phyloP scores from a whole-genome alignment of 2,888 invertebrate genomes.

The Dryobotodes eremita region DNA sequence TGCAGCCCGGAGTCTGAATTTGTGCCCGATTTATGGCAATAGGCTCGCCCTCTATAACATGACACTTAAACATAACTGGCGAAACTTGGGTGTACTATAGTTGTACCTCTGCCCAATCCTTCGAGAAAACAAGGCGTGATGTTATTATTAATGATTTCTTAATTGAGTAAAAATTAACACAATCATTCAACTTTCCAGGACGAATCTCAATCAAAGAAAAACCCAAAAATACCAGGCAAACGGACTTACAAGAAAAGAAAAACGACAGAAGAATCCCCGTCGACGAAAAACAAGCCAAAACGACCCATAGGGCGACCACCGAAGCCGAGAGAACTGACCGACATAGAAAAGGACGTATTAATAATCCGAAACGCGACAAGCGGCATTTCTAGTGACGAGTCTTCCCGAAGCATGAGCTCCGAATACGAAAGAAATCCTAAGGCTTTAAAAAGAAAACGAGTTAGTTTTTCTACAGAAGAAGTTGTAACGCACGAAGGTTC shows the following conservation, averaged over 20 bases:
- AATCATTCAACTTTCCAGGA: constrained; percentile 72
- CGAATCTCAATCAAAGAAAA: constrained; percentile 83
- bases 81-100: too few relatives aligned
- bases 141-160: too few relatives aligned
- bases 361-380: constrained; percentile 85
- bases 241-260: constrained; percentile 84
- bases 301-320: constrained; percentile 76
- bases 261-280: constrained; percentile 77
- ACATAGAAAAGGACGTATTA: constrained; percentile 86
- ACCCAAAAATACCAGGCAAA: constrained; percentile 75
- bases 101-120: too few relatives aligned
- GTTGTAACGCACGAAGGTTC: constrained; percentile 34
- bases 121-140: too few relatives aligned
- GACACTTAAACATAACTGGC: too few relatives aligned
- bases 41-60: too few relatives aligned
- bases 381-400: constrained; percentile 81
- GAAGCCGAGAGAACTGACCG: constrained; percentile 83
- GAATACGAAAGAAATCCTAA: constrained; percentile 74
- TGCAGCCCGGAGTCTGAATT: too few relatives aligned
- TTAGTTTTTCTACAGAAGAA: constrained; percentile 77
- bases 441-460: constrained; percentile 78
- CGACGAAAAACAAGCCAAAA: constrained; percentile 76
- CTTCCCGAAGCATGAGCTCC: constrained; percentile 70
- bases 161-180: background rate
- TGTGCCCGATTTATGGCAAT: too few relatives aligned